Base-by-base conservation (phyloP, 2,888 invertebrate species). In the Rosalia funebris region DNA sequence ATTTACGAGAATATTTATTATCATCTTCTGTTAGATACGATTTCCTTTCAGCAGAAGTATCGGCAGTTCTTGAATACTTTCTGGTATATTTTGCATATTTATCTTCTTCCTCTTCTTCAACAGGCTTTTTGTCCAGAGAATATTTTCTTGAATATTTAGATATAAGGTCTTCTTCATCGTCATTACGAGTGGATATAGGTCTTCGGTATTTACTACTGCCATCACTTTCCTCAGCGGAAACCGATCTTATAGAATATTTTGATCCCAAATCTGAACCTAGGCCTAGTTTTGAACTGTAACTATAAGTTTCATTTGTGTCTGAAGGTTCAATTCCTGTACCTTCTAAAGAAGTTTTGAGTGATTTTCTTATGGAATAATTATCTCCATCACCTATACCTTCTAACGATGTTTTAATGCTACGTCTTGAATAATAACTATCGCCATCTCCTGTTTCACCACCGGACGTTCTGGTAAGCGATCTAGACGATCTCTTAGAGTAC, bases 31-130 rank as follows among this genome's bases (percentile, higher is more conserved):
- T 72, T 12, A 62, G 57, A 36, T 62, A 50, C 3, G 54, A 32
- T 16, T 68, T 59, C 57, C 65, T 67, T n/a, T 63, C 57, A 9
- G 63, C 47, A 9, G 62, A 50, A 0, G 71, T 68, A 37, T 73
- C 72, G 7, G 71, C 72, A 10, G 71, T 71, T 61, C 75, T 69
- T 0, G 75, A 71, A 60, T 77, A 78, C 48, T 76, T 76, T 42
- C 71, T 70, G 7, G 74, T 71, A 56, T 72, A 77, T 59, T 75
- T 77, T 2, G 73, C 71, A 34, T 76, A 75, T 48, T 73, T 71
- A 58, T 77, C 75, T 62, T 76, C 76, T 41, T 77, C 76, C 36
- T 72, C 75, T 50, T 76, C 77, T 73, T 76, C 80, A 69, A 74
- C 71, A 64, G 73, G 75, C 69, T 74, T 63, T 32, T 63, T 59